phyloP scores from a whole-genome alignment of 2,113 vertebrate species.

The Macaca nemestrina region DNA sequence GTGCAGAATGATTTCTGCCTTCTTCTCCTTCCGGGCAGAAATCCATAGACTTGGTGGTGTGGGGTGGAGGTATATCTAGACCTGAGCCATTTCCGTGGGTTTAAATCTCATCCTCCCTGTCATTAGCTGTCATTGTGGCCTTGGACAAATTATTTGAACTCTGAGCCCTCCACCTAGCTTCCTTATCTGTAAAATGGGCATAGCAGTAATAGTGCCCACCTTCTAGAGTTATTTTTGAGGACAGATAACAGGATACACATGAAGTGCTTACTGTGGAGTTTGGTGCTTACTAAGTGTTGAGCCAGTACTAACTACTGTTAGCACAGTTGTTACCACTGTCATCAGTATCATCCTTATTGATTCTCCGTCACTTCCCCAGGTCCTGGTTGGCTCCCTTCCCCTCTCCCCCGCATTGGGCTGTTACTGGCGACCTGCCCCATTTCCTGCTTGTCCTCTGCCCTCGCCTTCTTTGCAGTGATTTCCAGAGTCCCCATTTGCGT shows the following conservation, averaged over 20 bases:
- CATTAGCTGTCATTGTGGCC: not conserved
- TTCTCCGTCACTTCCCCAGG: not conserved
- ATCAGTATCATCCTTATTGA: accelerated
- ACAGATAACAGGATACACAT: accelerated
- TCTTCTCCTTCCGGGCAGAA: not conserved
- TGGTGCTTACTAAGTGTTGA: accelerated
- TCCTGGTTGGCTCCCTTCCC: not conserved
- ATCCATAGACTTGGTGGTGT: not conserved
- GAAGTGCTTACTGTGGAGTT: accelerated
- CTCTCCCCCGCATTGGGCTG: too few species aligned
- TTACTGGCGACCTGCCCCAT: not conserved
- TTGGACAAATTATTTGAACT: not conserved
- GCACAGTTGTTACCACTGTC: accelerated
- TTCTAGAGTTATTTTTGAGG: not conserved
- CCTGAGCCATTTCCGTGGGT: not conserved
- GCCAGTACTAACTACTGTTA: accelerated
- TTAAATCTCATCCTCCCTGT: not conserved
- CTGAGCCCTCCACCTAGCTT: not conserved
- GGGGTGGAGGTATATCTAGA: not conserved
- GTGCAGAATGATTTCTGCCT: not conserved
- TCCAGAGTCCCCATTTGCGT: not conserved
- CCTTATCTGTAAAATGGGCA: not conserved
- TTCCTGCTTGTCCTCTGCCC: not conserved
- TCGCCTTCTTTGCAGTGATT: not conserved
- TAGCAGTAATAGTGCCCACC: not conserved